Conservation (phyloP, 2,113 vertebrate species). For the Seriola quinqueradiata region DNA sequence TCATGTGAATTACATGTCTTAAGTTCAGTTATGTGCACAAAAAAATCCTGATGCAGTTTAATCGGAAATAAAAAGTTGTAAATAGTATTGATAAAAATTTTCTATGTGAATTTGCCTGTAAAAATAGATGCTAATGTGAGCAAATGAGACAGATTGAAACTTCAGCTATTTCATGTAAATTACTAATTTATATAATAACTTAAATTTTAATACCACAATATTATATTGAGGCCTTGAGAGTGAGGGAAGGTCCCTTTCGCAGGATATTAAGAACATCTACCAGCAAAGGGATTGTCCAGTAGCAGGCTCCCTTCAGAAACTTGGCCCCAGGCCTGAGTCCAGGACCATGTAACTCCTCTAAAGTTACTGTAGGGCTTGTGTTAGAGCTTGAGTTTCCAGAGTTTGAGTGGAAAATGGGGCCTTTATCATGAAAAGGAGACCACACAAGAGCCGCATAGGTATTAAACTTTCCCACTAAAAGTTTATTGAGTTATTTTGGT, state of each 20-base stretch:
- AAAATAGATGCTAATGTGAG: background rate
- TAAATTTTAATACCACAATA: background rate
- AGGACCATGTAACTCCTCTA: slow-evolving; percentile 59
- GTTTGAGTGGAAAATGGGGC: slow-evolving; percentile 84
- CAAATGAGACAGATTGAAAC: too few relatives aligned
- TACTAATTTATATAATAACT: background rate
- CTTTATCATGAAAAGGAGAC: slow-evolving; percentile 84
- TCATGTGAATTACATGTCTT: background rate
- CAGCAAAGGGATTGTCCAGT: slow-evolving; percentile 39
- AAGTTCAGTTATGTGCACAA: background rate
- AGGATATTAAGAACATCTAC: slow-evolving; percentile 19
- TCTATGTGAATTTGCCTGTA: background rate
- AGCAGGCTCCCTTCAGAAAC: slow-evolving; percentile 31
- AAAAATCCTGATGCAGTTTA: background rate
- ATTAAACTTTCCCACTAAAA: slow-evolving; percentile 87
- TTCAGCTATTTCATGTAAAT: background rate
- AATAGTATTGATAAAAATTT: background rate
- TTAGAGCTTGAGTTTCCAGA: slow-evolving; percentile 79
- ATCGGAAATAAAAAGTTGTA: background rate
- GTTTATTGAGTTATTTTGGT: slow-evolving; percentile 88
- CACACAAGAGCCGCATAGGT: slow-evolving; percentile 83
- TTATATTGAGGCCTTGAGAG: background rate
- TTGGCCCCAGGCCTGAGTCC: slow-evolving; percentile 30
- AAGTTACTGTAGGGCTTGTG: slow-evolving; percentile 56
- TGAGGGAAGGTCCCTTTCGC: background rate